These are phyloP conservation scores for Prosopocoilus inquinatus DNA, from an alignment of 2,888 invertebrate genomes.

Conservation along the genomic window DNA sequence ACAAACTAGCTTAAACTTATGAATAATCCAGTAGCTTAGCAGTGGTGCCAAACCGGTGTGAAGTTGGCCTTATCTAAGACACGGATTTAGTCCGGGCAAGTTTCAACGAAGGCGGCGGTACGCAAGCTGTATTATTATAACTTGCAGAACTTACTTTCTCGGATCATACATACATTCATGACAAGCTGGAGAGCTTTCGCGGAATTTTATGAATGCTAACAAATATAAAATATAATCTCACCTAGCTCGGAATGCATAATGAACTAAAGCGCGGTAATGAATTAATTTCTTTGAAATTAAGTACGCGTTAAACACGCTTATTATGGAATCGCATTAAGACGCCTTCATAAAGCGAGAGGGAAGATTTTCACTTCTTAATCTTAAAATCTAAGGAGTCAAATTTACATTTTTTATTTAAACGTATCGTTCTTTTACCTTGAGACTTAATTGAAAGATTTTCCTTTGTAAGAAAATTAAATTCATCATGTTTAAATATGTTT, in stretches of 20 bases:
- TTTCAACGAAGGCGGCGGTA: constrained; percentile 33
- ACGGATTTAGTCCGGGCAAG: constrained; percentile 45
- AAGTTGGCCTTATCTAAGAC: constrained; percentile 49
- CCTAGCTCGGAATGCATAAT: constrained; percentile 1
- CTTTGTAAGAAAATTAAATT: no score
- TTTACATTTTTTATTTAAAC: no score
- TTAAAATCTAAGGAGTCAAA: no score
- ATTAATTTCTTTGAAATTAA: constrained; percentile 14
- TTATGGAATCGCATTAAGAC: no score
- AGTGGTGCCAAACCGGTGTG: constrained; percentile 47
- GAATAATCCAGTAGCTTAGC: constrained; percentile 50
- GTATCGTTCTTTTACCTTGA: no score
- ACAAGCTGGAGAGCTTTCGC: constrained; percentile 32
- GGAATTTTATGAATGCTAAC: constrained; percentile 36
- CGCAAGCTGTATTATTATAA: constrained; percentile 46
- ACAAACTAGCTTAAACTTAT: constrained; percentile 49
- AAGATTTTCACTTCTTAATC: no score
- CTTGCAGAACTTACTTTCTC: constrained; percentile 39
- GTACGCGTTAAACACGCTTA: background rate
- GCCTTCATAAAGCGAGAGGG: no score
- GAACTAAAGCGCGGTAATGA: constrained; percentile 9
- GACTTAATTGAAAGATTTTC: no score
- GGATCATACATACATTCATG: constrained; percentile 49
- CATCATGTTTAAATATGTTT: no score
- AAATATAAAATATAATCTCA: constrained; percentile 28